Evolutionary conservation across 2,888 invertebrate species (phyloP).

Genomic region (Pherbina coryleti): DNA sequence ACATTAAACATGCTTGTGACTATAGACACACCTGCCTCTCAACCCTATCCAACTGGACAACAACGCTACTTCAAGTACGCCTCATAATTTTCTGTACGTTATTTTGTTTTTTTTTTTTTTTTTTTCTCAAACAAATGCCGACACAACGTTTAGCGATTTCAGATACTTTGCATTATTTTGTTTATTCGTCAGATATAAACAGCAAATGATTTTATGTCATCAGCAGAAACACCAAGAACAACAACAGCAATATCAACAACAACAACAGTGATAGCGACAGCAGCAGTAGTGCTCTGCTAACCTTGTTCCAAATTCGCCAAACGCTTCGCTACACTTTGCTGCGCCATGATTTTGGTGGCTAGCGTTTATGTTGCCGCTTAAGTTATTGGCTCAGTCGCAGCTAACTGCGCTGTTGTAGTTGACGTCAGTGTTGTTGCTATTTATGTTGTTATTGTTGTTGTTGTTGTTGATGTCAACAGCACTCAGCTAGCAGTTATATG

Average conservation of each 20-base stretch:
- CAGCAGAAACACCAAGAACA: neutral
- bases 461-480: neutral
- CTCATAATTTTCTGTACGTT: neutral
- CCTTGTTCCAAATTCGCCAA: slow-evolving; percentile 36
- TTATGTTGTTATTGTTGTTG: slow-evolving; percentile 15
- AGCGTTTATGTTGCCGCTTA: neutral
- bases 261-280: neutral
- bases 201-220: slow-evolving; percentile 15
- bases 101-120: neutral
- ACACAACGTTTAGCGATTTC: neutral
- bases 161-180: neutral
- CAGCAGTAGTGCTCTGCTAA: slow-evolving; percentile 23
- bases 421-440: slow-evolving; percentile 29
- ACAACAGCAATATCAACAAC: neutral
- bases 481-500: no score
- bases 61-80: no score
- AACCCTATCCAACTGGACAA: no score
- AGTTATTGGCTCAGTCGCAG: neutral
- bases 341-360: neutral
- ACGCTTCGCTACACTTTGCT: slow-evolving; percentile 22
- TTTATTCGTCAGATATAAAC: slow-evolving; percentile 4
- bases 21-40: no score
- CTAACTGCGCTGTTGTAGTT: neutral
- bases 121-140: neutral
- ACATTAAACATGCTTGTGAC: no score